phyloP scores from a whole-genome alignment of 2,888 invertebrate species.

The Conomelus anceps region DNA sequence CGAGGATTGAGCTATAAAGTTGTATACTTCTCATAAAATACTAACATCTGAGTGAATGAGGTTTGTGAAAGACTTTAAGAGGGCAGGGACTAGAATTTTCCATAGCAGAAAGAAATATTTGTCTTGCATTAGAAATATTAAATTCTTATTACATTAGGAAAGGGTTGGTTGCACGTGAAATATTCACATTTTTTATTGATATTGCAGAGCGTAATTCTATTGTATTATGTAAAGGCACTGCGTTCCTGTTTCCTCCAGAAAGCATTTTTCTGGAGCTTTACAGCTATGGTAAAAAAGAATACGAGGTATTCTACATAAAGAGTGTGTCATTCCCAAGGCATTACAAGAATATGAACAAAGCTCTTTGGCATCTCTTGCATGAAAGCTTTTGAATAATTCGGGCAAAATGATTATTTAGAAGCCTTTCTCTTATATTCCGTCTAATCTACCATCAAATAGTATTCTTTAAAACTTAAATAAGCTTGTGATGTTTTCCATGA shows the following conservation, averaged over 20 bases:
- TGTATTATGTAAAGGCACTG: neutral
- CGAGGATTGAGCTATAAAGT: too few species aligned
- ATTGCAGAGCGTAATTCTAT: neutral
- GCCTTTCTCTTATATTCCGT: neutral
- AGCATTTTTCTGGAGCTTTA: neutral
- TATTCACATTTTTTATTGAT: neutral
- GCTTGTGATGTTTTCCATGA: too few species aligned
- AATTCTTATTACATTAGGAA: neutral
- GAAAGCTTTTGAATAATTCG: neutral
- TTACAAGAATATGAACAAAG: neutral
- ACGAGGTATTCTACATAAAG: neutral
- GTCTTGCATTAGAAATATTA: neutral
- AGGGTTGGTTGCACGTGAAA: neutral
- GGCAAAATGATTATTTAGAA: neutral
- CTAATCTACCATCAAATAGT: neutral
- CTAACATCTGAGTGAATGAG: neutral
- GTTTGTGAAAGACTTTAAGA: neutral
- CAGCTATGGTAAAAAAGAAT: neutral
- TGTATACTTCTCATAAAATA: too few species aligned
- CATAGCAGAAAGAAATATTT: neutral
- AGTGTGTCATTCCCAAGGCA: neutral
- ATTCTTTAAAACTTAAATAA: neutral
- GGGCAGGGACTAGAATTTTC: neutral
- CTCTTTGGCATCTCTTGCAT: neutral
- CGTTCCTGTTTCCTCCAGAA: neutral